Base-by-base conservation (phyloP, 2,113 vertebrate genomes). In the Ammodramus savannarum region DNA sequence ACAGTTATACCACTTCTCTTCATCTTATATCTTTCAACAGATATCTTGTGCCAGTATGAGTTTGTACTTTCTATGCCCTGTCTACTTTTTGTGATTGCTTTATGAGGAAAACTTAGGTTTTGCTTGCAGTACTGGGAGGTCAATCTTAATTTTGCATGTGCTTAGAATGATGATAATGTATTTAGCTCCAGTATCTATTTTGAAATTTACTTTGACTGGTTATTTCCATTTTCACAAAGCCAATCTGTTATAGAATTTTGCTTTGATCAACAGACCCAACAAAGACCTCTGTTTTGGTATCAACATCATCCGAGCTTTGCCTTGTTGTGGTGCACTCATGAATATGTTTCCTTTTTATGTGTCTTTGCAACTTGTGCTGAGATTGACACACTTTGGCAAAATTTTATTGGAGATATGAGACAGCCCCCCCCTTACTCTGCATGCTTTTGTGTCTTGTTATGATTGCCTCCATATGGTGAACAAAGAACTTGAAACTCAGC, bases 241-340 rank as follows among this genome's bases (percentile, higher is more conserved):
- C 94, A 97, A 96, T 97, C 95, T 96, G 94, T 96, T 96, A 96
- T 87, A 95, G 91, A 96, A 95, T 96, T 95, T 96, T 96, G 93
- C 95, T 97, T 97, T 97, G 95, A 96, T 97, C 94, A 96, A 94
- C 93, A 96, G 96, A 97, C 96, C 96, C 95, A 94, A 96, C 93
- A 97, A 96, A 94, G 84, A 96, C 84, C 95, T 95, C 91, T 96
- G 92, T 96, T 96, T 97, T 95, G 95, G 93, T 96, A 97, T 94
- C 94, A 96, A 96, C 90, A 94, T 94, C 95, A 97, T 96, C 93
- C 94, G 89, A 95, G 95, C 96, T 92, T 96, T 97, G 94, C 91
- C 96, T 96, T 96, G 94, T 94, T 96, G 92, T 95, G 94, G 92
- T 96, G 95, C 96, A 93, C 89, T 97, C 96, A 96, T 97, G 91